Percentiles rank a stretch among this genome's conserved stretches.
phyloP scores from a whole-genome alignment of 1,140 invertebrate species.

The Tribolium castaneum region DNA sequence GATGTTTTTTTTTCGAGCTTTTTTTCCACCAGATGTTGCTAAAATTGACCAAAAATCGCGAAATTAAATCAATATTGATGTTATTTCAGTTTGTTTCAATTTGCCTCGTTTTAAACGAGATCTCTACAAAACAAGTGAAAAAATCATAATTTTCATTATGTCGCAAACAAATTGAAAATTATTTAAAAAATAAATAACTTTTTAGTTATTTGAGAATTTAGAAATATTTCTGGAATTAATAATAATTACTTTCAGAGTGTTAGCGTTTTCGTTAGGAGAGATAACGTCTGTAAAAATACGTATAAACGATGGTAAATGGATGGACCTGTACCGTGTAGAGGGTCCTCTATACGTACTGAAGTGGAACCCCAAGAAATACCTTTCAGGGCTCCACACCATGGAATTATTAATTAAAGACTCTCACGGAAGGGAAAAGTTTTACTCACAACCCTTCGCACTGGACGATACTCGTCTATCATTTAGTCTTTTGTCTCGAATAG shows the following conservation, averaged over 20 bases:
- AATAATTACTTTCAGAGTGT: conserved; percentile 66
- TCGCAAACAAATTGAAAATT: too few relatives aligned
- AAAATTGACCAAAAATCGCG: too few relatives aligned
- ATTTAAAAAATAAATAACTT: too few relatives aligned
- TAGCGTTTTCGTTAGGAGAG: conserved; percentile 77
- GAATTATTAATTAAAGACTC: conserved; percentile 72
- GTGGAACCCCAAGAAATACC: conserved; percentile 79
- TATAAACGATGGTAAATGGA: conserved; percentile 76
- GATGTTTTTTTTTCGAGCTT: too few relatives aligned
- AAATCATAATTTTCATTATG: too few relatives aligned
- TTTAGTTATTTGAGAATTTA: too few relatives aligned
- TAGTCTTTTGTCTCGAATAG: conserved; percentile 73
- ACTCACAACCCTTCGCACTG: conserved; percentile 81
- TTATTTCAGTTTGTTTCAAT: too few relatives aligned
- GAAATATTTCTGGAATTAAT: background rate
- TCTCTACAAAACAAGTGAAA: too few relatives aligned
- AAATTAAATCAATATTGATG: too few relatives aligned
- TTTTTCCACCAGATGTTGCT: too few relatives aligned
- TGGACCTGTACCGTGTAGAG: conserved; percentile 69
- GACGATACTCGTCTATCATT: conserved; percentile 78
- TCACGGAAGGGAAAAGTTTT: conserved; percentile 68
- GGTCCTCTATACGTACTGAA: conserved; percentile 77
- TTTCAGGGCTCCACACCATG: conserved; percentile 76
- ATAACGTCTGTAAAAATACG: conserved; percentile 74
- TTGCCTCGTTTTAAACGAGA: too few relatives aligned